Evolutionary conservation across 92 coral and sea anemone genomes (phyloP), one percentile per base, ranked within the genome.

Genomic region (Zoanthus solanderi): DNA sequence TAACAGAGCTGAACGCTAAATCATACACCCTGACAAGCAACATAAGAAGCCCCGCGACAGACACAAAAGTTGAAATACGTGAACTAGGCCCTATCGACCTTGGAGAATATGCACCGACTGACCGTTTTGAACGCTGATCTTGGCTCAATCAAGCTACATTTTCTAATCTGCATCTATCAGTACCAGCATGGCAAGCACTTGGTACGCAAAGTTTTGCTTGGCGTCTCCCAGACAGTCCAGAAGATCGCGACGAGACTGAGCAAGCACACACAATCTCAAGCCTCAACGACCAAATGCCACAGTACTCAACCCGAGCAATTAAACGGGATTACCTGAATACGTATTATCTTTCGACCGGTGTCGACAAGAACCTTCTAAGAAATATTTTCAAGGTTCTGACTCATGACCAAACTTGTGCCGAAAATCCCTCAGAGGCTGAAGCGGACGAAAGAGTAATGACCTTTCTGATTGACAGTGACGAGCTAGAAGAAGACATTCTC

Each of bases 121-220:
- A 83, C 76, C 34, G 78, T 37, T 83, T 63, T 73, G 53, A 73
- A 46, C 1, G 78, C 53, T 1, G 56, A 44, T 73, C 78, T 11
- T 73, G 78, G 78, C 52, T 73, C 11, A 44, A 44, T 37, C 15
- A 15, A 73, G 29, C 56, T 73, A 0, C 54, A 37, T 17, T 73
- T 44, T 4, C 78, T 54, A 0, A 17, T 73, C 8, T 37, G 28
- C 54, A 15, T 73, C 78, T 42, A 73, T 17, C 28, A 3, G 3
- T 73, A 73, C 54, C 54, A 37, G 53, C 78, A 73, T 45, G 78
- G 78, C 78, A 73, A 73, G 28, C 52, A 7, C 54, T 73, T 37
- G 78, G 78, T 16, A 73, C 52, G 0, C 53, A 12, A 6, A 15
- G 14, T 37, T 37, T 42, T 37, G 53, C 12, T 13, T 73, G 76